Conservation (phyloP, 2,888 invertebrate species). For the Tipula vernalis region DNA sequence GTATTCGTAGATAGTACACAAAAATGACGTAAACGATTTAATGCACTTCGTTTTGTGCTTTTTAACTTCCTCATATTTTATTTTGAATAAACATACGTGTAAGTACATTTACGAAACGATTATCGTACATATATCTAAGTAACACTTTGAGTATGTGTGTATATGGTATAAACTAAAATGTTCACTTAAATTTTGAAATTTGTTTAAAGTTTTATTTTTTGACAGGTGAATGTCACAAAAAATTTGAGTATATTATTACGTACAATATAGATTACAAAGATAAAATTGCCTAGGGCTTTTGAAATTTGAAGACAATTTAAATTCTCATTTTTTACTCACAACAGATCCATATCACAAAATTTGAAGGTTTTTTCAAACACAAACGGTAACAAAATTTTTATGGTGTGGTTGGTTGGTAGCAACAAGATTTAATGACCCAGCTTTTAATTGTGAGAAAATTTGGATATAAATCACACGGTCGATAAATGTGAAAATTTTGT, state of each 20-base stretch:
- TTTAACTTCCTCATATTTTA: neutral
- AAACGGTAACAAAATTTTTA: neutral
- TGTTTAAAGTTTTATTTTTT: neutral
- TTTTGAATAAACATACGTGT: neutral
- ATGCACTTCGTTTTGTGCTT: neutral
- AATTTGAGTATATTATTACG: neutral
- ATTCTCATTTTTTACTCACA: neutral
- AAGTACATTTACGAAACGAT: neutral
- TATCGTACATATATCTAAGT: neutral
- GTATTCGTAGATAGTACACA: too few species aligned
- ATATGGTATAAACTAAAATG: neutral
- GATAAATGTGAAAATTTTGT: too few species aligned
- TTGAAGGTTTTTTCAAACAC: neutral
- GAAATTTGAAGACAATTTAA: neutral
- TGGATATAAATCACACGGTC: too few species aligned
- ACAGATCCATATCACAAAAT: neutral
- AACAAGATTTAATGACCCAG: too few species aligned
- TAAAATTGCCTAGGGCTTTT: neutral
- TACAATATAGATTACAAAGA: neutral
- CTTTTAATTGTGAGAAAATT: too few species aligned
- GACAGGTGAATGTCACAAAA: neutral
- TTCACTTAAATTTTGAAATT: neutral
- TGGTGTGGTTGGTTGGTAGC: neutral
- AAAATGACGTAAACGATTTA: neutral
- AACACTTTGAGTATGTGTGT: neutral